These are phyloP conservation scores for Xenentodon cancila DNA, from an alignment of 2,797 vertebrate species.

Conservation along the genomic window DNA sequence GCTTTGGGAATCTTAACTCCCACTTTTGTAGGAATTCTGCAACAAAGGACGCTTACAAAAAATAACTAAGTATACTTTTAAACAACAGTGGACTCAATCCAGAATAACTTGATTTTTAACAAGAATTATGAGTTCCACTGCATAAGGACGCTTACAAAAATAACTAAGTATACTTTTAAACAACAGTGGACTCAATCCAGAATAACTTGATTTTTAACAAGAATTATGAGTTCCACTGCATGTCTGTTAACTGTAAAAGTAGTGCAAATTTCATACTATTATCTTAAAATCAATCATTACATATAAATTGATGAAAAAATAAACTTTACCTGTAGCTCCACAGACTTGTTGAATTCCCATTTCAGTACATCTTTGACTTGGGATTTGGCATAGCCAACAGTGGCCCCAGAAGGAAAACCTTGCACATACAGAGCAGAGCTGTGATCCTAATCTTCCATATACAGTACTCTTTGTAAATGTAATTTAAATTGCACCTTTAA, in stretches of 20 bases:
- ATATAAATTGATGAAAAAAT: neutral
- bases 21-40: too few species aligned
- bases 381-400: conserved; percentile 88
- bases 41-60: too few species aligned
- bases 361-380: conserved; percentile 90
- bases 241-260: neutral
- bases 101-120: neutral
- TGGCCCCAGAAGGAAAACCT: conserved; percentile 89
- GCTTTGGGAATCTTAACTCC: too few species aligned
- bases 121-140: neutral
- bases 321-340: conserved; percentile 91
- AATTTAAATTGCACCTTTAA: neutral
- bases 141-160: too few species aligned
- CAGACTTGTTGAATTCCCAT: conserved; percentile 87
- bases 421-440: conserved; percentile 26
- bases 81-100: neutral
- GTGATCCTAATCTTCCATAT: neutral
- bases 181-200: neutral
- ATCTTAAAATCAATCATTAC: neutral
- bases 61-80: too few species aligned
- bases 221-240: neutral
- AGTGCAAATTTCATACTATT: neutral
- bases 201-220: neutral
- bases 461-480: neutral
- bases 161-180: too few species aligned